phyloP scores from a whole-genome alignment of 2,113 vertebrate genomes.

The Centrocercus urophasianus region DNA sequence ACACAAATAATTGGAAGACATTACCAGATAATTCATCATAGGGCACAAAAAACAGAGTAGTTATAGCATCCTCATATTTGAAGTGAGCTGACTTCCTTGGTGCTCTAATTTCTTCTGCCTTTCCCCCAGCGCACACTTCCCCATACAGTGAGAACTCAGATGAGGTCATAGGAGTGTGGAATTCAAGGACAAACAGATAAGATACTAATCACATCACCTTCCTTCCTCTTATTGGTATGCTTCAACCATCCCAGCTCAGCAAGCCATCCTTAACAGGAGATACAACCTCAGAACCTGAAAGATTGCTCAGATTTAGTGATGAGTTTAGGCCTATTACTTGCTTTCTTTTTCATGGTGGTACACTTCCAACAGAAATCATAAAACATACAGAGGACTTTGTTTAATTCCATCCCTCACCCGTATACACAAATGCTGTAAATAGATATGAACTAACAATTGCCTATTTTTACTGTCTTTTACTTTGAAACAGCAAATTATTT shows the following conservation, averaged over 20 bases:
- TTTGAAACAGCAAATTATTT: not conserved
- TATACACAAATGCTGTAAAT: not conserved
- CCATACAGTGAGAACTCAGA: not conserved
- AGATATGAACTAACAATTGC: not conserved
- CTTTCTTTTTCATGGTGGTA: not conserved
- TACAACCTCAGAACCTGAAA: not conserved
- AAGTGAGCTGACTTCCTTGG: not conserved
- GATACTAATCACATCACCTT: slow-evolving; percentile 31
- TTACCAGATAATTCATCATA: not conserved
- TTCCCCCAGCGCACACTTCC: not conserved
- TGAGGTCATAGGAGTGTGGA: not conserved
- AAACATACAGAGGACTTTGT: not conserved
- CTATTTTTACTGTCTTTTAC: not conserved
- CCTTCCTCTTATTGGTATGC: not conserved
- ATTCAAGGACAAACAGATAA: slow-evolving; percentile 50
- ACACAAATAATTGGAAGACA: not conserved
- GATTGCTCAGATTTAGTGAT: not conserved
- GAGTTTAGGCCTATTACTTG: not conserved
- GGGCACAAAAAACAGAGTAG: not conserved
- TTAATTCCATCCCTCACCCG: not conserved
- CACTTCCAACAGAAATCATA: not conserved
- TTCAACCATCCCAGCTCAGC: not conserved
- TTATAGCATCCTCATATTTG: rapidly evolving
- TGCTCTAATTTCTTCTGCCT: not conserved
- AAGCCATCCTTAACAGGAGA: not conserved